phyloP scores from a whole-genome alignment of 2,888 invertebrate genomes.

The Phorcus lineatus region DNA sequence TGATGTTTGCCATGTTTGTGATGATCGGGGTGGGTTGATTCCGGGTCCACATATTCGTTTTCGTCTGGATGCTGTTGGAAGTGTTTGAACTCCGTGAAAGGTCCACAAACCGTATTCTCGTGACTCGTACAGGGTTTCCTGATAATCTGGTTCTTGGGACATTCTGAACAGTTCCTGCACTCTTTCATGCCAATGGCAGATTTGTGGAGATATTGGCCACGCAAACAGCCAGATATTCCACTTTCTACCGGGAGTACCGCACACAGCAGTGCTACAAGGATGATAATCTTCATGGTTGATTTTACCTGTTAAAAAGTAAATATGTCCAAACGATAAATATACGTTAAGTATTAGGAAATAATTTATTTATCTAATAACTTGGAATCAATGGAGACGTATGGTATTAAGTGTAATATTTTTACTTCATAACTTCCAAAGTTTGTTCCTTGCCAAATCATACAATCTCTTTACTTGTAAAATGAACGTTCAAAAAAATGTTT shows the following conservation, averaged over 20 bases:
- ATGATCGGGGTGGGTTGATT: not conserved
- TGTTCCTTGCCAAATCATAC: no score
- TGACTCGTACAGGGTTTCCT: conserved; percentile 38
- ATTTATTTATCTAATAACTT: no score
- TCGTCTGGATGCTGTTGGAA: conserved; percentile 29
- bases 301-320: no score
- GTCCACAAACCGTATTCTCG: conserved; percentile 44
- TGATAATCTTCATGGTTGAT: not conserved
- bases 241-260: not conserved
- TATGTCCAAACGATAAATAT: no score
- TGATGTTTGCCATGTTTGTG: conserved; percentile 1
- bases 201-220: not conserved
- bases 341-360: no score
- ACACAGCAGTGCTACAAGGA: not conserved
- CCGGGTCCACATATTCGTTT: not conserved
- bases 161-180: conserved; percentile 39
- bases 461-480: no score
- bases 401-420: no score
- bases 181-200: not conserved
- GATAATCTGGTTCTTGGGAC: conserved; percentile 44
- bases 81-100: conserved; percentile 45
- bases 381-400: no score
- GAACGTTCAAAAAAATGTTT: no score
- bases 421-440: no score
- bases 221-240: conserved; percentile 4